These are phyloP conservation scores for Ypsolopha sequella DNA, from an alignment of 2,888 invertebrate genomes.

Conservation along the genomic window DNA sequence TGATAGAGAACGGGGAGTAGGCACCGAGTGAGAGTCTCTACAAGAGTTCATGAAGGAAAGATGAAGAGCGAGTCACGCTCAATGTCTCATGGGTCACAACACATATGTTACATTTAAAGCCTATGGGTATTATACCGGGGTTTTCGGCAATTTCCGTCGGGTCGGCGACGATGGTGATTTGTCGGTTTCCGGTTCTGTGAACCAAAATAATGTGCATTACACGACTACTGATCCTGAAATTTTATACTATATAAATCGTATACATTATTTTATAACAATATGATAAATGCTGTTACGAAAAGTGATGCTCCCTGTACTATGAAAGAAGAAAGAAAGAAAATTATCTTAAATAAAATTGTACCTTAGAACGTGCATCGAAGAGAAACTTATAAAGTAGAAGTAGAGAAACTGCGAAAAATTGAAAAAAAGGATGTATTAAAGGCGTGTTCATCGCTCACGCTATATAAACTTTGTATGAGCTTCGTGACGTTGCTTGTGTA, in stretches of 20 bases:
- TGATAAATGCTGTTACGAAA: too few species aligned
- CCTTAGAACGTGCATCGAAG: conserved; percentile 1
- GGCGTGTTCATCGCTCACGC: not conserved
- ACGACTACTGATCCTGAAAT: conserved; percentile 18
- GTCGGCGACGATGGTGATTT: conserved; percentile 92
- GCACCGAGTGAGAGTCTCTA: conserved; percentile 68
- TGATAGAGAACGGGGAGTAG: conserved; percentile 58
- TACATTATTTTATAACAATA: too few species aligned
- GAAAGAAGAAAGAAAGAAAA: conserved; percentile 10
- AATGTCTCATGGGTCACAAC: conserved; percentile 68
- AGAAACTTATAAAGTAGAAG: not conserved
- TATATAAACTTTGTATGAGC: too few species aligned
- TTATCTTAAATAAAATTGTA: conserved; percentile 1
- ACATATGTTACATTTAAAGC: conserved; percentile 68
- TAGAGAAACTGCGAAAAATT: not conserved
- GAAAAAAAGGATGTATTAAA: not conserved
- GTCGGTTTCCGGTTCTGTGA: conserved; percentile 86
- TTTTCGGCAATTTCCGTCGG: conserved; percentile 95
- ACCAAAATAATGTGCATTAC: conserved; percentile 49
- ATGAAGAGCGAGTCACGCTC: conserved; percentile 33
- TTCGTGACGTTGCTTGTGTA: too few species aligned
- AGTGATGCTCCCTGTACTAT: too few species aligned
- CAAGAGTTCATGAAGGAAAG: conserved; percentile 46
- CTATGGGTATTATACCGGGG: conserved; percentile 90
- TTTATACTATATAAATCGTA: too few species aligned